A percentile compares a stretch with the other conserved stretches of the same genome.
These are phyloP conservation scores for Rotaria socialis DNA, from an alignment of 2,888 invertebrate species.

Conservation along the genomic window DNA sequence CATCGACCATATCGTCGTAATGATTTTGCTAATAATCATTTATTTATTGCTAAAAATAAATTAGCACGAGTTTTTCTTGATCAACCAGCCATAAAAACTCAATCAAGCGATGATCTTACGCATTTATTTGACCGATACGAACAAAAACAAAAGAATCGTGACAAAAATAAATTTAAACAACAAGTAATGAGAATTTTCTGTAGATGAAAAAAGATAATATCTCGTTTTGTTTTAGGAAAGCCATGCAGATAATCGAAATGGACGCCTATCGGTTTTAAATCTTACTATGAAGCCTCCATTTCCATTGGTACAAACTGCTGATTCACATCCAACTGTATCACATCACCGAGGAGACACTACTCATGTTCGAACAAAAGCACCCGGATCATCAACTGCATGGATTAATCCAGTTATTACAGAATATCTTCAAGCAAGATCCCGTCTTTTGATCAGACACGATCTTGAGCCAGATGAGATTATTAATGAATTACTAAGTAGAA, in stretches of 20 bases:
- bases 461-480: background rate
- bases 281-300: background rate
- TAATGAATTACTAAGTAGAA: background rate
- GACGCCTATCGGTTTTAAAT: background rate
- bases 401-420: background rate
- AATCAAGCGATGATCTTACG: background rate
- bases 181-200: background rate
- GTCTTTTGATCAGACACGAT: background rate
- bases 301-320: background rate
- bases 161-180: background rate
- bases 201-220: background rate
- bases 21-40: conserved; percentile 24
- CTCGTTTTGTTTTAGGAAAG: background rate
- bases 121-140: background rate
- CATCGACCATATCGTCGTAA: background rate
- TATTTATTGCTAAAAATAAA: background rate
- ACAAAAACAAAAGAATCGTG: background rate
- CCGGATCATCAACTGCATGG: background rate
- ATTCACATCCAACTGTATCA: background rate
- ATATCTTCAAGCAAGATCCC: background rate
- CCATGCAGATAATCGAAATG: background rate
- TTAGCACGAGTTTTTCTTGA: background rate
- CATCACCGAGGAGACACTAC: background rate
- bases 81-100: background rate
- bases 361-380: background rate